phyloP scores from a whole-genome alignment of 2,797 vertebrate genomes.

The Sylvia borin region DNA sequence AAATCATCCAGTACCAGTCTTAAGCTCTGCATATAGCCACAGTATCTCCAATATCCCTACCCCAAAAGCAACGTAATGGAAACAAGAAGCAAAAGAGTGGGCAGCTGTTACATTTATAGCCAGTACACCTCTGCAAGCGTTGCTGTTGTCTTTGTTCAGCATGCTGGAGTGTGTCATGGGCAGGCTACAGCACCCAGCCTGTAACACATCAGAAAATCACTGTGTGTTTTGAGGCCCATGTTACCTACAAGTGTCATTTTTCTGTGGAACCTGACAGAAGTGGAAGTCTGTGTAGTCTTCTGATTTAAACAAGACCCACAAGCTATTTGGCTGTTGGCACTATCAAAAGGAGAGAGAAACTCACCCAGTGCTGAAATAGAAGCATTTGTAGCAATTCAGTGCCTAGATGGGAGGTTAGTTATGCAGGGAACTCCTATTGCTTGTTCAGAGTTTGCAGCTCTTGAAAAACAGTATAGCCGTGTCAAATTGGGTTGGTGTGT shows the following conservation, averaged over 20 bases:
- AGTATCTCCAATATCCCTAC: neutral
- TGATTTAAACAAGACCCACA: neutral
- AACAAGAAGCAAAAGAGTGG: neutral
- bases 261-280: neutral
- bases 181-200: neutral
- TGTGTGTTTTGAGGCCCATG: neutral
- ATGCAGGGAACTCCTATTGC: neutral
- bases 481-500: neutral
- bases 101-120: neutral
- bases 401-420: neutral
- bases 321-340: fast-evolving
- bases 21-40: neutral
- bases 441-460: neutral
- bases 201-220: neutral
- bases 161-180: neutral
- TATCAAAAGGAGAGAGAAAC: neutral
- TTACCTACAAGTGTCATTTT: neutral
- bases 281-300: neutral
- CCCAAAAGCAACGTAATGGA: neutral
- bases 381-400: fast-evolving
- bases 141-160: neutral
- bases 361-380: neutral
- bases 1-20: neutral
- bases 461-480: neutral
- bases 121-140: fast-evolving